Evolutionary conservation across 2,797 vertebrate species (phyloP).

Genomic region (Aotus griseimembra): DNA sequence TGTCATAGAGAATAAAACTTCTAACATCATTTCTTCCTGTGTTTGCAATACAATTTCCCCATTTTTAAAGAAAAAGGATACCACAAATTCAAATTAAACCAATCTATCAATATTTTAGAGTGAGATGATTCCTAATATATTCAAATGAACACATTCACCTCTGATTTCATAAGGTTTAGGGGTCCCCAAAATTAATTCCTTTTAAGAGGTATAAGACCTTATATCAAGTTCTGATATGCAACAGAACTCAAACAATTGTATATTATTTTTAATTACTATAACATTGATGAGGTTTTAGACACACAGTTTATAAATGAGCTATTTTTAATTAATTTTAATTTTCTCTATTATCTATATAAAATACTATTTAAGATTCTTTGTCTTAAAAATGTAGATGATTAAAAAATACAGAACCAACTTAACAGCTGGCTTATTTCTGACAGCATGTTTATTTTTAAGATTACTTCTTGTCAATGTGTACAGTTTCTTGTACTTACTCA

Average conservation of each 20-base stretch:
- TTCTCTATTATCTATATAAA: not conserved
- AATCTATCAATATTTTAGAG: slow-evolving; percentile 14
- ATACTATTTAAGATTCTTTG: not conserved
- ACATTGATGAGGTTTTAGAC: not conserved
- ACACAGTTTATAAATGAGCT: not conserved
- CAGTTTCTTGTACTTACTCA: not conserved
- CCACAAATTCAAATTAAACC: not conserved
- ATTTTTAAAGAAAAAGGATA: not conserved
- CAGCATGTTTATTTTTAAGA: not conserved
- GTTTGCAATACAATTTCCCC: not conserved
- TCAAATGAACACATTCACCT: slow-evolving; percentile 7
- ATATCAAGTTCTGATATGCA: not conserved
- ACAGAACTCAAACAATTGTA: not conserved
- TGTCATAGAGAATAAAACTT: slow-evolving; percentile 49
- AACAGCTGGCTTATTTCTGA: not conserved
- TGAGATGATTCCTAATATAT: not conserved
- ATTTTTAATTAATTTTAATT: not conserved
- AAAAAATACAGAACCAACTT: not conserved
- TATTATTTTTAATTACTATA: not conserved
- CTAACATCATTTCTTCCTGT: not conserved
- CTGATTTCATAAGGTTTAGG: not conserved
- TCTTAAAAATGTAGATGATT: not conserved
- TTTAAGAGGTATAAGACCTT: not conserved
- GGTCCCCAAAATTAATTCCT: not conserved
- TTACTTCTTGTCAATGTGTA: not conserved